phyloP scores from a whole-genome alignment of 1,140 invertebrate species.

The Neotoxoptera formosana region DNA sequence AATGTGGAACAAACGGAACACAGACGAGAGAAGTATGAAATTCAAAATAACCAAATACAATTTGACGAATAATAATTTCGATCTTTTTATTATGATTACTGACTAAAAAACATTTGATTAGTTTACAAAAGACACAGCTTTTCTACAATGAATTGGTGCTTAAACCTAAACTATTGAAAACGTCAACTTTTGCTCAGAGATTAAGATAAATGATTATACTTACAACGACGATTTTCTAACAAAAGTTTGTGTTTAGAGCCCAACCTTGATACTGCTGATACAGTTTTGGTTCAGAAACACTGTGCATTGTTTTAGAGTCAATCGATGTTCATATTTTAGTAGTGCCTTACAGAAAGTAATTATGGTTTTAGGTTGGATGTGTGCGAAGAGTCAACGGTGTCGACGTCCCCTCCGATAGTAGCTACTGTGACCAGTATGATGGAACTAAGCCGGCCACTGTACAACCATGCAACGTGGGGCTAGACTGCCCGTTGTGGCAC shows the following conservation, averaged over 20 bases:
- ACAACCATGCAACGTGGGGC: conserved; percentile 78
- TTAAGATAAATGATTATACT: neutral
- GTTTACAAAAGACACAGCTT: too few relatives aligned
- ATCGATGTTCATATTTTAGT: neutral
- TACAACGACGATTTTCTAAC: neutral
- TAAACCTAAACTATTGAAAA: too few relatives aligned
- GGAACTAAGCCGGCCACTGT: conserved; percentile 75
- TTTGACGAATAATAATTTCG: neutral
- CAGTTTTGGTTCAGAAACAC: neutral
- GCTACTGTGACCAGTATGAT: conserved; percentile 72
- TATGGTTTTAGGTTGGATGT: conserved; percentile 30
- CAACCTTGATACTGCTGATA: neutral
- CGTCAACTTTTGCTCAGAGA: too few relatives aligned
- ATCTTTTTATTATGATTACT: neutral
- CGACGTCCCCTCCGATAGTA: conserved; percentile 70
- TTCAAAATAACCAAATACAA: neutral
- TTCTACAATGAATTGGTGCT: too few relatives aligned
- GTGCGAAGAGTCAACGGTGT: conserved; percentile 25
- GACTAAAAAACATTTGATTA: neutral
- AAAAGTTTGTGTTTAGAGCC: neutral
- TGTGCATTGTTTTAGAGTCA: neutral
- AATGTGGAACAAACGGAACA: conserved; percentile 78
- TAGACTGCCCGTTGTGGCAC: conserved; percentile 84
- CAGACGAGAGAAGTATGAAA: conserved; percentile 70
- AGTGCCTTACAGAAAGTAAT: neutral